Evolutionary conservation across 2,797 vertebrate species (phyloP), one percentile per base, ranked within the genome.

Genomic region (Lerista edwardsae): DNA sequence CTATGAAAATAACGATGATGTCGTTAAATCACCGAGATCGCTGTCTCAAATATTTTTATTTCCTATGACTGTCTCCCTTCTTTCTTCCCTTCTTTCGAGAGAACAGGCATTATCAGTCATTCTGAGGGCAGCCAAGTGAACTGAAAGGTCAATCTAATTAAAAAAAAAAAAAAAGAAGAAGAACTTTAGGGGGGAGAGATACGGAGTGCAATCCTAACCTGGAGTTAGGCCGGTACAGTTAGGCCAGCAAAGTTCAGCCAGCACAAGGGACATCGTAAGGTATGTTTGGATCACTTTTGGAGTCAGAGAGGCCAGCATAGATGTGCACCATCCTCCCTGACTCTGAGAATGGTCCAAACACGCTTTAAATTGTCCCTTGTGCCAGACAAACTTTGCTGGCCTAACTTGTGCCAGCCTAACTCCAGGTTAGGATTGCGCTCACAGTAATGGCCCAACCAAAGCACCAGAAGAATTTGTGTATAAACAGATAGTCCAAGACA

Each of bases 71-170:
- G 75, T 95, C 94, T 95, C 93, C 93, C 92, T 68, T 95, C 91
- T 92, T 90, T 92, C 86, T 92, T 84, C 88, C 91, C 86, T 83
- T 79, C 80, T 91, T 94, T 90, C 82, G 91, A 93, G 86, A 93
- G 51, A 94, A 83, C 73, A 94, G 92, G 92, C 91, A 89, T 91
- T 94, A 89, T 94, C 93, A 93, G 91, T 95, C 93, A 93, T 92
- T 94, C 87, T 93, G 91, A 95, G 95, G 94, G 93, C 91, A 95
- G 87, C 82, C 89, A 93, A 96, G 92, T 93, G 92, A 96, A 94
- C 86, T 69, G 87, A 96, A 96, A 96, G 95, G 96, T 96, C 96
- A 96, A 85, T 92, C 93, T 96, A 96, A 97, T 96, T 96, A 96
- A 96, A 86, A 89, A 88, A 93, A 55, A 47, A 47, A 15, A 4